A percentile compares a stretch with the other conserved stretches of the same genome.
phyloP scores from a whole-genome alignment of 1,140 invertebrate species.

The Zaprionus ornatus region DNA sequence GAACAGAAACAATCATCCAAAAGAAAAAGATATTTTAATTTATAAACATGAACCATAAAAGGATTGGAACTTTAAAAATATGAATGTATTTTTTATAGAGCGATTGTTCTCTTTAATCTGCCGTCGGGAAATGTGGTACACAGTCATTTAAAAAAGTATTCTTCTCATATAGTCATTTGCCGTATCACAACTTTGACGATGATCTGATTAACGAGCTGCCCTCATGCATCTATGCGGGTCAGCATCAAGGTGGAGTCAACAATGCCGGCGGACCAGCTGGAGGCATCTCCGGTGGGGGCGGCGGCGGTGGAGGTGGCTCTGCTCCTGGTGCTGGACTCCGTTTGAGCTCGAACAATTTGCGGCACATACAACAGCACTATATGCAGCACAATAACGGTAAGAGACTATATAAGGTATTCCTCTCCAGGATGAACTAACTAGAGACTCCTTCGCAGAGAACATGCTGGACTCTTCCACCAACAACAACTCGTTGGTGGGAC shows the following conservation, averaged over 20 bases:
- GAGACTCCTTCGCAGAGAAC: conserved; percentile 49
- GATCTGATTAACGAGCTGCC: conserved; percentile 82
- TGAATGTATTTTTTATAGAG: not conserved
- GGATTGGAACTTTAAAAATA: no score
- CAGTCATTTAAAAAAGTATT: not conserved
- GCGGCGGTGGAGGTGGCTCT: conserved; percentile 10
- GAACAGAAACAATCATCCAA: not conserved
- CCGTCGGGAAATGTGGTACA: conserved; percentile 30
- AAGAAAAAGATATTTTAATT: not conserved
- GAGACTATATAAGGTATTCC: no score
- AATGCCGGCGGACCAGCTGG: conserved; percentile 25
- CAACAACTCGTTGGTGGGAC: conserved; percentile 51
- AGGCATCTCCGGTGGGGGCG: conserved; percentile 36
- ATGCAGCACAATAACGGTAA: conserved; percentile 74
- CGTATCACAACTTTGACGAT: conserved; percentile 83
- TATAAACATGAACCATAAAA: no score
- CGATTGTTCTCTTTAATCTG: not conserved
- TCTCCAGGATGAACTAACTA: not conserved
- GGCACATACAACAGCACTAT: conserved; percentile 83
- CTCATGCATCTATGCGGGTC: conserved; percentile 82
- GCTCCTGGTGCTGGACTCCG: conserved; percentile 46
- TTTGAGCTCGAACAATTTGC: conserved; percentile 70
- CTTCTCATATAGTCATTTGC: conserved; percentile 61
- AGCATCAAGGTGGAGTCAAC: conserved; percentile 50
- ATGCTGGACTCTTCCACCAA: conserved; percentile 75